Percentiles rank a stretch among this genome's conserved stretches.
These are phyloP conservation scores for Pseudobourletiella spinata DNA, from an alignment of 1,140 invertebrate species.

Conservation along the genomic window DNA sequence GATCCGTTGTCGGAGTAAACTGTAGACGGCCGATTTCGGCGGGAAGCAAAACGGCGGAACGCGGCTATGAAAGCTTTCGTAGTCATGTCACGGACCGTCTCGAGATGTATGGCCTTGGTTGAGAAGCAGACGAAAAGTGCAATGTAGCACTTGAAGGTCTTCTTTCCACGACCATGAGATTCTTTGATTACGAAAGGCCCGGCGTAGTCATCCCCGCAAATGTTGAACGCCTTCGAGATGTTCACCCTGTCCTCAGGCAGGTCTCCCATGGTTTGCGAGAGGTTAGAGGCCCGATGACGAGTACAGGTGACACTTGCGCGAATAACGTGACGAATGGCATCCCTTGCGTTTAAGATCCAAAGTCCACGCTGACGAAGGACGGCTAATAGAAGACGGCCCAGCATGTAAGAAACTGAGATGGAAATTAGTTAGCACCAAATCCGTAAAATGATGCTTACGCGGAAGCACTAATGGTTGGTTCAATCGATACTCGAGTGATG, in stretches of 20 bases:
- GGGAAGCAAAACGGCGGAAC: conserved; percentile 33
- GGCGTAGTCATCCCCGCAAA: conserved; percentile 39
- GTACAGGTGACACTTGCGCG: background rate
- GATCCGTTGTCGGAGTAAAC: conserved; percentile 41
- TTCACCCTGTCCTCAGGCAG: background rate
- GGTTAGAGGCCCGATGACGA: background rate
- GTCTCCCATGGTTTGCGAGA: conserved; percentile 17
- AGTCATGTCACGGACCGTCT: conserved; percentile 29
- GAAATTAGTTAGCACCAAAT: background rate
- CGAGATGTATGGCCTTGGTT: conserved; percentile 35
- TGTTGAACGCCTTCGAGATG: conserved; percentile 24
- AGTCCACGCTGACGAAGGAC: background rate
- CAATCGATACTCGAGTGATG: too few relatives aligned
- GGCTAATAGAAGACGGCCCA: background rate
- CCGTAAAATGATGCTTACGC: background rate
- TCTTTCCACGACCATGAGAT: background rate
- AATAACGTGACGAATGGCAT: background rate
- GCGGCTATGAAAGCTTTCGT: conserved; percentile 33
- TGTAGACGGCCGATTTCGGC: conserved; percentile 27
- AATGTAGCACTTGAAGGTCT: conserved; percentile 31
- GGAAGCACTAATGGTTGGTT: background rate
- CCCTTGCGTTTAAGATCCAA: background rate
- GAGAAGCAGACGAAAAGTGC: conserved; percentile 33
- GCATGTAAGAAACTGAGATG: background rate
- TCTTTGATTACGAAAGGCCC: conserved; percentile 30